Evolutionary conservation across 2,113 vertebrate genomes (phyloP).

Genomic region (Oceanodroma tethys): DNA sequence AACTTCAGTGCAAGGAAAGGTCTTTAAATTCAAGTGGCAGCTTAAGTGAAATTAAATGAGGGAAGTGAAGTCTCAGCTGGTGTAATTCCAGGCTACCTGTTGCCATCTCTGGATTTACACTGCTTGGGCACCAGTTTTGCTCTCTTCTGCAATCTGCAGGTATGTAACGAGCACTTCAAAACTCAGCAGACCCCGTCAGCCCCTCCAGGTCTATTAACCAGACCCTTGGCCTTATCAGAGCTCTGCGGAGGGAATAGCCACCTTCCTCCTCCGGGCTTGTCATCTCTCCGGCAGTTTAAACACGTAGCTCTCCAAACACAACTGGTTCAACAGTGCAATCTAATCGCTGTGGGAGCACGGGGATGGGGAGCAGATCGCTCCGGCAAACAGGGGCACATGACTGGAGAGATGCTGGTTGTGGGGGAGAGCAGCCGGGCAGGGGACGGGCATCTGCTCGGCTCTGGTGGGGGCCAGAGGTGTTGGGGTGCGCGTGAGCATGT

Average conservation of each 20-base stretch:
- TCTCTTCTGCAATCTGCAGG: not conserved
- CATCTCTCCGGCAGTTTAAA: not conserved
- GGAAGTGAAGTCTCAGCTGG: not conserved
- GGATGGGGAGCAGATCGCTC: not conserved
- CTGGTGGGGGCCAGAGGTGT: not conserved
- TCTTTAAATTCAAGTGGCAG: not conserved
- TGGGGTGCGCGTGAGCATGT: not conserved
- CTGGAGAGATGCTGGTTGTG: not conserved
- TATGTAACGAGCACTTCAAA: not conserved
- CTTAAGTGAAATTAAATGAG: not conserved
- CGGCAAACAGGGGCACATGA: not conserved
- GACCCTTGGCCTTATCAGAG: conserved; percentile 1
- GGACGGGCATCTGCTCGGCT: accelerated
- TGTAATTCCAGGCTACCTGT: not conserved
- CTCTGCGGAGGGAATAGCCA: not conserved
- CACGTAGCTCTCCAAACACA: not conserved
- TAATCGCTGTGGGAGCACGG: not conserved
- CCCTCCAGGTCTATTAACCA: not conserved
- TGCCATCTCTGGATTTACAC: not conserved
- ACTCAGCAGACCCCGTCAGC: not conserved
- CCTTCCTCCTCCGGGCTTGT: not conserved
- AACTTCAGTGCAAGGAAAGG: not conserved
- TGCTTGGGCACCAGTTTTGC: not conserved
- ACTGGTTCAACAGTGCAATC: not conserved
- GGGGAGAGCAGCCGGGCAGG: not conserved